These are phyloP conservation scores for Myotis vivesi DNA, from an alignment of 2,797 vertebrate genomes.

Conservation along the genomic window DNA sequence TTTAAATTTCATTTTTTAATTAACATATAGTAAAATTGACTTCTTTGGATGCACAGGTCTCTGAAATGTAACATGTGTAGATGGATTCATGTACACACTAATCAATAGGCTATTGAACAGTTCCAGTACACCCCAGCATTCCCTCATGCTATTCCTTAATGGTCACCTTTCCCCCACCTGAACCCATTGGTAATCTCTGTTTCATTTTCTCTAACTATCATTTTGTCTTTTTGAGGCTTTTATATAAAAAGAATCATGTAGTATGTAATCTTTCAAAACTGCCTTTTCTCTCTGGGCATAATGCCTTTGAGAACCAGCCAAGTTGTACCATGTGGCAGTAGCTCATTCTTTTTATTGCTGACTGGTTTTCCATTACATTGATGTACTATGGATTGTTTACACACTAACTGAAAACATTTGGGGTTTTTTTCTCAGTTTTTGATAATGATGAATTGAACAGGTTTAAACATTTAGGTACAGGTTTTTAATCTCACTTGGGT, in stretches of 20 bases:
- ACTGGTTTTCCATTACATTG: not conserved
- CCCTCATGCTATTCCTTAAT: not conserved
- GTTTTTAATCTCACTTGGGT: slow-evolving; percentile 13
- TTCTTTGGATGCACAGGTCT: not conserved
- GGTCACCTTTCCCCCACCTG: not conserved
- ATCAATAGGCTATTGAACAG: not conserved
- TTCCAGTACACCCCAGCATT: not conserved
- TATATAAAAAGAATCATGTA: not conserved
- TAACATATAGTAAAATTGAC: not conserved
- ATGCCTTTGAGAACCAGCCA: not conserved
- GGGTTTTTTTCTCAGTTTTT: not conserved
- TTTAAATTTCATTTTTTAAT: not conserved
- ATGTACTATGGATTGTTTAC: not conserved
- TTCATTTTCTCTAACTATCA: not conserved
- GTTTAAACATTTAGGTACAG: not conserved
- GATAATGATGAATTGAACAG: not conserved
- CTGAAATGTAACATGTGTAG: not conserved
- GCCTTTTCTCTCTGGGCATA: not conserved
- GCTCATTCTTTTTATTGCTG: not conserved
- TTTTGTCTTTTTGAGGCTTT: not conserved
- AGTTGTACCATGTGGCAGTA: too few species aligned
- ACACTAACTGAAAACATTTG: not conserved
- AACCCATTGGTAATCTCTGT: not conserved
- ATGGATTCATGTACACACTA: not conserved
- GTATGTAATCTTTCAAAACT: not conserved